These are phyloP conservation scores for Brachypodius melanocephalos DNA, from an alignment of 2,113 vertebrate species.

Conservation along the genomic window DNA sequence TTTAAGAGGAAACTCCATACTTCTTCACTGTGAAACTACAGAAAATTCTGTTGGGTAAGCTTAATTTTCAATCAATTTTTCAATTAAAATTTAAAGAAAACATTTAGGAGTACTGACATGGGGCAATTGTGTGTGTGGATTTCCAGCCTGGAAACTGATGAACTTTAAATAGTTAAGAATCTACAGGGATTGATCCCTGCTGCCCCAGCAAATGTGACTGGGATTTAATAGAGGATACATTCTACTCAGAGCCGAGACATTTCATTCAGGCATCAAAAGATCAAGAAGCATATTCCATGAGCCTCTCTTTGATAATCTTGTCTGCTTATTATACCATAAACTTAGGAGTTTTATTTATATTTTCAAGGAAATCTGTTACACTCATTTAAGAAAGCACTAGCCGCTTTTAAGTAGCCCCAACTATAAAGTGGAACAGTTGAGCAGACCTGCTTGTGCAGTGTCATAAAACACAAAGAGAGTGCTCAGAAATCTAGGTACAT, in stretches of 20 bases:
- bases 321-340: not conserved
- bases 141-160: not conserved
- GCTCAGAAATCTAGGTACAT: not conserved
- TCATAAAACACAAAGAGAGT: not conserved
- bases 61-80: not conserved
- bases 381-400: not conserved
- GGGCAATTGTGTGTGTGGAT: not conserved
- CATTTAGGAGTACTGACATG: not conserved
- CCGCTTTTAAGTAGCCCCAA: not conserved
- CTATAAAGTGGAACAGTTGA: not conserved
- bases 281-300: not conserved
- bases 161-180: not conserved
- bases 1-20: not conserved
- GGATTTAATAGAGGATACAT: not conserved
- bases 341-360: not conserved
- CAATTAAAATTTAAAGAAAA: not conserved
- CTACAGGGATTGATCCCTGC: not conserved
- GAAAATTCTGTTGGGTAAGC: not conserved
- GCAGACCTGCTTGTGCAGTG: not conserved
- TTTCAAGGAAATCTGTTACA: not conserved
- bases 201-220: not conserved
- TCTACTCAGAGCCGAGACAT: not conserved
- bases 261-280: not conserved
- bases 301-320: not conserved
- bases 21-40: not conserved